These are phyloP conservation scores for Peromyscus nudipes DNA, from an alignment of 2,797 vertebrate species.

Conservation along the genomic window DNA sequence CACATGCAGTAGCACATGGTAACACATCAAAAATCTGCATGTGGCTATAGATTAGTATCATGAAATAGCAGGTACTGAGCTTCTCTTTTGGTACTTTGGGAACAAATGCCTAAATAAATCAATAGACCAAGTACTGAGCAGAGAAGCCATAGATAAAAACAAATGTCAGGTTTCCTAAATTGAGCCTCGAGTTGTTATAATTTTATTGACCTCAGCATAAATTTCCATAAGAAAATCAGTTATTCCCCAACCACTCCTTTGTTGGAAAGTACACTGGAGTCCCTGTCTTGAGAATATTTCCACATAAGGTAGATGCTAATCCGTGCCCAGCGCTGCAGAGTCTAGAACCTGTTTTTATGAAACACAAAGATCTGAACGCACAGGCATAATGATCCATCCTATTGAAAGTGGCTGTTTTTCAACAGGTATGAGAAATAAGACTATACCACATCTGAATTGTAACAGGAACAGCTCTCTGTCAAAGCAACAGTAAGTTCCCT, in stretches of 20 bases:
- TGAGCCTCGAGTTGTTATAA: not conserved
- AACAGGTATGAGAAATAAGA: slow-evolving; percentile 85
- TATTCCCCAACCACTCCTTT: not conserved
- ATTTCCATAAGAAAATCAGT: not conserved
- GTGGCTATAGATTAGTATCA: not conserved
- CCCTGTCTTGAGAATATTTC: not conserved
- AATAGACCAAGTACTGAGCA: not conserved
- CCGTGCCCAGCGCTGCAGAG: not conserved
- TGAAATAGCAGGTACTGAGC: not conserved
- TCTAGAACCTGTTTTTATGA: not conserved
- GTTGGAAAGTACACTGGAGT: too few relatives aligned
- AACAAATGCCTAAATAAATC: not conserved
- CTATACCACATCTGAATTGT: slow-evolving; percentile 82
- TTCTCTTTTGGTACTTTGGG: not conserved
- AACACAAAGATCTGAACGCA: not conserved
- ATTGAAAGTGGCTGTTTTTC: slow-evolving; percentile 25
- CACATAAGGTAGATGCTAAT: not conserved
- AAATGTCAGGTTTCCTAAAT: not conserved
- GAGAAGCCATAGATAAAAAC: not conserved
- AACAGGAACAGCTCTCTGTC: slow-evolving; percentile 84
- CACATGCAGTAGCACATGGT: not conserved
- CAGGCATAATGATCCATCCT: not conserved
- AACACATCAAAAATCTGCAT: not conserved
- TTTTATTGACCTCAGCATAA: not conserved
- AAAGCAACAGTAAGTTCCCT: slow-evolving; percentile 86